These are phyloP conservation scores for Sylvietta virens DNA, from an alignment of 2,113 vertebrate genomes.

Conservation along the genomic window DNA sequence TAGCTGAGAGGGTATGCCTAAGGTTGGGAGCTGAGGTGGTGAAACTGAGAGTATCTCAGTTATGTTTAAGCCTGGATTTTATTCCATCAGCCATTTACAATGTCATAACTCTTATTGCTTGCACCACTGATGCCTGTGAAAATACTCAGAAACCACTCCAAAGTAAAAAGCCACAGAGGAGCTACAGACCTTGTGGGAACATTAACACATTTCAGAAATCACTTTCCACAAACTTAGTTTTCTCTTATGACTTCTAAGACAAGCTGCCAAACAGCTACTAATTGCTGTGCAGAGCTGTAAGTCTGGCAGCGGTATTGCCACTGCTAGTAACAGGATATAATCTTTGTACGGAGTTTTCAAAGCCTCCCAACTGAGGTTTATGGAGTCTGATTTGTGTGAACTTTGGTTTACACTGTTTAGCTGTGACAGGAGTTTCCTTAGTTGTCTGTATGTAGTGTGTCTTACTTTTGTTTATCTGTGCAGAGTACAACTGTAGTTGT, in stretches of 20 bases:
- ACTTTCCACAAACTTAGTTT: not conserved
- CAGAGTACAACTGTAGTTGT: not conserved
- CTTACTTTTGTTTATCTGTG: not conserved
- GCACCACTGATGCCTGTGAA: not conserved
- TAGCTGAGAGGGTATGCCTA: not conserved
- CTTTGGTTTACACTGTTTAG: not conserved
- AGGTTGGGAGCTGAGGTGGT: not conserved
- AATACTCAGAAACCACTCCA: not conserved
- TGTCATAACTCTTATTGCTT: not conserved
- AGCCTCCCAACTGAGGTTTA: not conserved
- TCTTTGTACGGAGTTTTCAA: not conserved
- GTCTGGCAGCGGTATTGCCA: not conserved
- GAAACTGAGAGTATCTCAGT: not conserved
- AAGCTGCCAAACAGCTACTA: not conserved
- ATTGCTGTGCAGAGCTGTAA: not conserved
- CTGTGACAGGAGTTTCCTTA: not conserved
- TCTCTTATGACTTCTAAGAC: not conserved
- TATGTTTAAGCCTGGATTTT: not conserved
- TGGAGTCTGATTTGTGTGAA: not conserved
- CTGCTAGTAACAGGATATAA: not conserved
- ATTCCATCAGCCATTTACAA: not conserved
- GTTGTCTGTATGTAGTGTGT: not conserved
- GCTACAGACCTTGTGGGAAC: rapidly evolving
- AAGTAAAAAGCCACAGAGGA: not conserved
- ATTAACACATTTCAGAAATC: not conserved